Base-by-base conservation (phyloP, 1,140 invertebrate genomes). In the Anastrepha ludens region DNA sequence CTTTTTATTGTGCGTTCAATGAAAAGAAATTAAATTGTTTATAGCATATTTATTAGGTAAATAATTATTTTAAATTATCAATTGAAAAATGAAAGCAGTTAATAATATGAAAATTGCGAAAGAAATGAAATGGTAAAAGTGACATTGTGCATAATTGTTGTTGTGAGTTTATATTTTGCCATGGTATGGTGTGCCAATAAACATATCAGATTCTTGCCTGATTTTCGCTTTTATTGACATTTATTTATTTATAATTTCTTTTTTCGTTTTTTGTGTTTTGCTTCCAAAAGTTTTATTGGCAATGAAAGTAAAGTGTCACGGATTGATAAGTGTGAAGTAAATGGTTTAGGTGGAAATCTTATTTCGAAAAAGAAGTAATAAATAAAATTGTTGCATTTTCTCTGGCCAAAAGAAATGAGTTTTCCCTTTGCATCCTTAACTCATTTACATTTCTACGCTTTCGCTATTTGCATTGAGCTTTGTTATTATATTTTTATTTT, bases 61-160 rank as follows among this genome's bases (percentile, higher is more conserved):
- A 81, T 81, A 81, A 81, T 81, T 81, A 81, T 29, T 55, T 55
- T 44, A 81, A 81, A 81, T 81, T 55, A 20, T 81, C 74, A 81
- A 81, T 81, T 81, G 47, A 81, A 67, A 29, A 81, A 81, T 81
- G 74, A 81, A 81, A 81, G 74, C 47, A 81, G 47, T 50, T 81
- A 81, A 81, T 55, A 81, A 81, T 20, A 55, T 29, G 15, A 29
- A 58, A 29, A 41, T 29, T 47, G n/a, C 17, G 6, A 81, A 81
- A 81, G 74, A 11, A 81, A 81, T 20, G 41, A 7, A 4, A 6
- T 3, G 67, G 67, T 81, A 81, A 81, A 81, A 81, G 50, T 29
- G 44, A 2, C 20, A 55, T 58, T 58, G 74, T 58, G 11, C 47
- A 13, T 58, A 11, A 41, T 7, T 81, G 17, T 20, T 81, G 44